Evolutionary conservation across 2,113 vertebrate genomes (phyloP), one percentile per base, ranked within the genome.

Genomic region (Hemicordylus capensis): DNA sequence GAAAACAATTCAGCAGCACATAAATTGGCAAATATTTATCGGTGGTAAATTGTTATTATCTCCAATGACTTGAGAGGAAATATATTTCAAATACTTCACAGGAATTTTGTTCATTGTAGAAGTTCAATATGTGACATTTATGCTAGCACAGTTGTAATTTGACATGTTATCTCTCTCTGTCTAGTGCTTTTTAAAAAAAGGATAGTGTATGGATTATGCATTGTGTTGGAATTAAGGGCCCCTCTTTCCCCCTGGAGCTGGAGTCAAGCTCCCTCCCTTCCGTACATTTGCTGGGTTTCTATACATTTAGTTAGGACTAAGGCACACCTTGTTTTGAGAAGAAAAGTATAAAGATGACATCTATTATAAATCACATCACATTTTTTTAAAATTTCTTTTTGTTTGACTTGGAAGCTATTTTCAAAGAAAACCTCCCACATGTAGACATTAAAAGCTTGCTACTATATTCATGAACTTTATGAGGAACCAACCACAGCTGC

Each of bases 21-120:
- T 48, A 42, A 37, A 70, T 73, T 85, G 26, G 46, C 20, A 70
- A 58, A 14, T n/a, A 78, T 88, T 87, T 63, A 84, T 84, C 54
- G 15, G 31, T 85, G 66, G 76, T 72, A 90, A 73, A 83, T 80
- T 88, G 85, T 89, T 87, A 91, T 89, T 93, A 89, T 83, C 34
- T 75, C 24, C 48, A 86, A 63, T 90, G 76, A 90, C 76, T n/a
- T 42, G 15, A 76, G 1, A 46, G 28, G 12, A 46, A n/a, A 11
- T 42, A 34, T 75, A 34, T 90, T 88, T 89, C 54, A 74, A 37
- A 48, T 80, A 42, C 39, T 92, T 51, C 11, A n/a, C 8, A 64
- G 63, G 63, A n/a, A n/a, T n/a, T n/a, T n/a, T n/a, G 48, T 51
- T 51, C 48, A 12, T 51, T 51, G 48, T 51, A 51, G 48, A 51